Conservation (phyloP, 2,797 vertebrate genomes). For the Urophycis tenuis region DNA sequence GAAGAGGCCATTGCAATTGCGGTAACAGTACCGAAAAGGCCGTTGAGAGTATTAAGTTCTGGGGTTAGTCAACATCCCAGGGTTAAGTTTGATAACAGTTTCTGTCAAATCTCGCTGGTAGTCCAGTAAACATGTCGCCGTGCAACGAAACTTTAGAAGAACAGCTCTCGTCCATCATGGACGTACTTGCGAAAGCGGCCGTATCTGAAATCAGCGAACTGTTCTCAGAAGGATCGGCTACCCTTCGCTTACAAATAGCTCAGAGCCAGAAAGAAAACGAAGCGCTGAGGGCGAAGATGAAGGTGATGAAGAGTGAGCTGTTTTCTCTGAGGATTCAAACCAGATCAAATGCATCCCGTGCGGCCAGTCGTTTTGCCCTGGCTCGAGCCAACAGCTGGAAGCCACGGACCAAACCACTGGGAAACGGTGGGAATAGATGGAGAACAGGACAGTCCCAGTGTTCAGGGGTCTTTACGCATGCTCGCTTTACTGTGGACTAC, state of each 20-base stretch:
- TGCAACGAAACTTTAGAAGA: slow-evolving; percentile 52
- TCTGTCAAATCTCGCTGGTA: not conserved
- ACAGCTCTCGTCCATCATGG: slow-evolving; percentile 67
- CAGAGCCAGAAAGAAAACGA: slow-evolving; percentile 69
- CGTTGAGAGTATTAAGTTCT: not conserved
- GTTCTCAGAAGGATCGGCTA: slow-evolving; percentile 60
- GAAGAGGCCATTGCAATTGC: too few relatives aligned
- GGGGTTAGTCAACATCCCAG: not conserved
- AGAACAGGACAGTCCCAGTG: not conserved
- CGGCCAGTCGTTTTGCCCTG: slow-evolving; percentile 50
- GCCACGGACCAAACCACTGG: slow-evolving; percentile 46
- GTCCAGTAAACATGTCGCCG: slow-evolving; percentile 46
- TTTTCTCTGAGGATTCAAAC: slow-evolving; percentile 63
- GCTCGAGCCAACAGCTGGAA: slow-evolving; percentile 36
- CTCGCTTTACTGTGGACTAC: too few relatives aligned
- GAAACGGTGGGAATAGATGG: slow-evolving; percentile 29
- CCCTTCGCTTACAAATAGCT: slow-evolving; percentile 55
- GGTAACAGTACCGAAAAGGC: too few relatives aligned
- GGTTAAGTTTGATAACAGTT: not conserved
- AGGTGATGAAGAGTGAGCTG: slow-evolving; percentile 64
- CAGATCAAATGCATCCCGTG: slow-evolving; percentile 41
- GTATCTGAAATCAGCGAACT: slow-evolving; percentile 63
- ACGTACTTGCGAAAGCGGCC: slow-evolving; percentile 65
- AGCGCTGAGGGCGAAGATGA: slow-evolving; percentile 60
- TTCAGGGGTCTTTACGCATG: too few relatives aligned